Base-by-base conservation (phyloP, 2,797 vertebrate genomes). In the Macroramphosus scolopax region DNA sequence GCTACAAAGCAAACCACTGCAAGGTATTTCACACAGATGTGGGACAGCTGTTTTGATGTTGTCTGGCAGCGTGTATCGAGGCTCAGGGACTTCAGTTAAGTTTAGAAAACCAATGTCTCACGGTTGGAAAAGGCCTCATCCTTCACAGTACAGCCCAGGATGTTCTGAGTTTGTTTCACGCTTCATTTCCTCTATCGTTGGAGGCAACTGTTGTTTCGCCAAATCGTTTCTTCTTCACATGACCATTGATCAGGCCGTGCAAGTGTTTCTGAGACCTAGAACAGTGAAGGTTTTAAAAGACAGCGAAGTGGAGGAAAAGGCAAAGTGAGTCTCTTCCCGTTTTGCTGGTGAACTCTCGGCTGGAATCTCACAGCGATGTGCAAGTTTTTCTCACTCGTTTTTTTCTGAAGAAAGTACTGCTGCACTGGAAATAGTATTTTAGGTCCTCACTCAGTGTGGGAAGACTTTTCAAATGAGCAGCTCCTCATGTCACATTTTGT, bases 321-420 rank as follows among this genome's bases (percentile, higher is more conserved):
- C n/a, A n/a, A n/a, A n/a, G 39, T 35, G 34, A 4, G 31, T 41
- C 25, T 78, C 59, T 49, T 78, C 25, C 17, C 35, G 48, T 73
- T 50, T 64, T 53, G 36, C 30, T 65, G 77, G 39, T 64, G 51
- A 79, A 75, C 53, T 68, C 50, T 48, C 39, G 5, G n/a, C 50
- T 73, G 85, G 88, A 92, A 91, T 91, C 56, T 92, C 56, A 32
- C 89, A 75, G 7, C 14, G 47, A 31, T 13, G 8, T 86, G 88
- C 26, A 42, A 87, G 15, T 57, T 72, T 66, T 50, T 48, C 39
- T 41, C 43, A 2, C 25, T 7, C 14, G 39, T 15, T 65, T 45
- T 52, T 24, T 49, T 18, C 31, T 54, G 58, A 44, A 29, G n/a
- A 44, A 47, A 58, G 65, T 24, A 11, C 30, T 44, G 16, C 40